phyloP scores from a whole-genome alignment of 2,888 invertebrate genomes.

The Drosophila vallismaia region DNA sequence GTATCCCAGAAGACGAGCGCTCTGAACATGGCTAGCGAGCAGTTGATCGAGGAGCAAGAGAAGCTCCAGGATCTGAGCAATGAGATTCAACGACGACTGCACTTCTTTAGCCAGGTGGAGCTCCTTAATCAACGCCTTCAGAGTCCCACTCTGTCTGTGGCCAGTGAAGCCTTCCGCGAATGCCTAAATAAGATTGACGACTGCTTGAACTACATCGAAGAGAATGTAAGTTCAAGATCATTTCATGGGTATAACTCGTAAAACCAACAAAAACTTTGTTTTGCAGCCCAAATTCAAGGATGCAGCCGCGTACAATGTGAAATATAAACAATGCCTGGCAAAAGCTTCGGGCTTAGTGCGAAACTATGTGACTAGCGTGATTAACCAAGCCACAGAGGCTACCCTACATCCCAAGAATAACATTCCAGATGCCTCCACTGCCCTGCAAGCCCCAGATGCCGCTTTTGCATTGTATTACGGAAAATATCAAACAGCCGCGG shows the following conservation, averaged over 20 bases:
- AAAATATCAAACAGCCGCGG: constrained; percentile 96
- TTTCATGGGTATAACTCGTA: neutral
- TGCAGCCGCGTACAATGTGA: constrained; percentile 90
- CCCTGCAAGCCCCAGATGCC: constrained; percentile 85
- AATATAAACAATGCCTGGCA: constrained; percentile 93
- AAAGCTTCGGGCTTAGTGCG: constrained; percentile 92
- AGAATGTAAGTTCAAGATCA: constrained; percentile 87
- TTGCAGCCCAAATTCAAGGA: constrained; percentile 92
- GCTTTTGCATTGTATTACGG: constrained; percentile 95
- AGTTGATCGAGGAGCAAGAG: constrained; percentile 94
- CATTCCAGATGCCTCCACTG: constrained; percentile 37
- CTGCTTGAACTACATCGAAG: constrained; percentile 92
- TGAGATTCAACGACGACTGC: constrained; percentile 91
- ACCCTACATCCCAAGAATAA: constrained; percentile 85
- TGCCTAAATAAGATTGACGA: constrained; percentile 93
- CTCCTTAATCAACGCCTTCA: constrained; percentile 91
- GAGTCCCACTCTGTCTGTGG: constrained; percentile 91
- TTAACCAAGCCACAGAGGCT: constrained; percentile 92
- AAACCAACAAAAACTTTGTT: neutral
- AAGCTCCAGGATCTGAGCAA: constrained; percentile 91
- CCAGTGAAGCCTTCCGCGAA: constrained; percentile 92
- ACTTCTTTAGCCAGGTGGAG: constrained; percentile 94
- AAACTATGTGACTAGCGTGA: constrained; percentile 90
- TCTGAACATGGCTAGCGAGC: constrained; percentile 95
- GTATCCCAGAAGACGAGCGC: constrained; percentile 97